phyloP scores from a whole-genome alignment of 2,797 vertebrate genomes.

The Gymnodraco acuticeps region DNA sequence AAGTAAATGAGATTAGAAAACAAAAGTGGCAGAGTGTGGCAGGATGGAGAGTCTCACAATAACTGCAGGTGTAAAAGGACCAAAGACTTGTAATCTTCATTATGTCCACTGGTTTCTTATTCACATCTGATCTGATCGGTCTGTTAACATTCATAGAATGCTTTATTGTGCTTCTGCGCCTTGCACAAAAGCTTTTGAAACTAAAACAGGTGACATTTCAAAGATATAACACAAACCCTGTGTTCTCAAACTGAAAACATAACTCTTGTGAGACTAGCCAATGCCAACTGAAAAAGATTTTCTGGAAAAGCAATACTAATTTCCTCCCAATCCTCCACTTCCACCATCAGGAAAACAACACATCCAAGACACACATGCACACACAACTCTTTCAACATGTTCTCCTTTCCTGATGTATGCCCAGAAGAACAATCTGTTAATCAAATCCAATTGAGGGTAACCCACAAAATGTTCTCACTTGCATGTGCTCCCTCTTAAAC shows the following conservation, averaged over 20 bases:
- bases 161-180: background rate
- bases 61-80: constrained; percentile 43
- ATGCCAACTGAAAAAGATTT: constrained; percentile 26
- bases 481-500: background rate
- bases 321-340: constrained; percentile 37
- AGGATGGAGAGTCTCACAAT: constrained; percentile 42
- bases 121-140: background rate
- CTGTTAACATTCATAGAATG: background rate
- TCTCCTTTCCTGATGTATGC: constrained; percentile 9
- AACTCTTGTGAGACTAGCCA: constrained; percentile 23
- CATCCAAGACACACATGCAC: constrained; percentile 33
- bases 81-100: constrained; percentile 22
- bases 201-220: background rate
- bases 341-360: constrained; percentile 57
- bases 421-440: constrained; percentile 19
- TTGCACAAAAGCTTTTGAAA: constrained; percentile 6
- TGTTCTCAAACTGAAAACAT: constrained; percentile 7
- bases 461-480: constrained; percentile 8
- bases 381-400: constrained; percentile 22
- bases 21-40: constrained; percentile 55
- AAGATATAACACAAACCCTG: background rate
- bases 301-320: constrained; percentile 46
- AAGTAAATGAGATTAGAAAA: constrained; percentile 66
- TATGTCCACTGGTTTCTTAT: constrained; percentile 19
- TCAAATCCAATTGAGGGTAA: constrained; percentile 34